Conservation (phyloP, 2,797 vertebrate genomes). For the Channallabes apus region DNA sequence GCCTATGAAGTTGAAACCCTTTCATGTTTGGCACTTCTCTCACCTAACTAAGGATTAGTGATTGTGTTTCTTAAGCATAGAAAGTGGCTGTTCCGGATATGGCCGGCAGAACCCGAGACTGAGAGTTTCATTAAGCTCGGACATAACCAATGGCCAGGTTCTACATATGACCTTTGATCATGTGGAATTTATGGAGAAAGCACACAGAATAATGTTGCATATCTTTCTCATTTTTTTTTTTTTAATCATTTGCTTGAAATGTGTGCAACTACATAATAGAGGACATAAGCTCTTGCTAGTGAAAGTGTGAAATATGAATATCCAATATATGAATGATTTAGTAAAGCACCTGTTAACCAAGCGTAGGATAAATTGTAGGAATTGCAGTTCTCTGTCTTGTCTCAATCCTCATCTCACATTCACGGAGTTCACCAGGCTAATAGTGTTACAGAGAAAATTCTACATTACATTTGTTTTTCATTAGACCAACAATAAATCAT, state of each 20-base stretch:
- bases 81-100: not conserved
- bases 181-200: not conserved
- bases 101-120: not conserved
- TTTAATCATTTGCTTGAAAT: not conserved
- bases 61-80: not conserved
- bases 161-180: not conserved
- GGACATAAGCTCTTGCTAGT: not conserved
- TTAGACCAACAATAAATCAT: not conserved
- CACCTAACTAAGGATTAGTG: constrained; percentile 10
- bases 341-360: not conserved
- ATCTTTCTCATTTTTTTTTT: not conserved
- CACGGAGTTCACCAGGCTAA: not conserved
- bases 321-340: not conserved
- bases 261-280: not conserved
- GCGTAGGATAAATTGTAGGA: not conserved
- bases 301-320: not conserved
- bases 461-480: not conserved
- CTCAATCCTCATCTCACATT: not conserved
- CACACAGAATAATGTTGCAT: not conserved
- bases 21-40: not conserved
- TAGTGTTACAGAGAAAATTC: not conserved
- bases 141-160: not conserved
- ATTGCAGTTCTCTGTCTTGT: not conserved
- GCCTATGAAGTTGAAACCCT: constrained; percentile 2
- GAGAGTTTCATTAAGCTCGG: not conserved